A percentile compares a stretch with the other conserved stretches of the same genome.
Conservation (phyloP, 2,113 vertebrate species). For the Corythornis madagascariensis region DNA sequence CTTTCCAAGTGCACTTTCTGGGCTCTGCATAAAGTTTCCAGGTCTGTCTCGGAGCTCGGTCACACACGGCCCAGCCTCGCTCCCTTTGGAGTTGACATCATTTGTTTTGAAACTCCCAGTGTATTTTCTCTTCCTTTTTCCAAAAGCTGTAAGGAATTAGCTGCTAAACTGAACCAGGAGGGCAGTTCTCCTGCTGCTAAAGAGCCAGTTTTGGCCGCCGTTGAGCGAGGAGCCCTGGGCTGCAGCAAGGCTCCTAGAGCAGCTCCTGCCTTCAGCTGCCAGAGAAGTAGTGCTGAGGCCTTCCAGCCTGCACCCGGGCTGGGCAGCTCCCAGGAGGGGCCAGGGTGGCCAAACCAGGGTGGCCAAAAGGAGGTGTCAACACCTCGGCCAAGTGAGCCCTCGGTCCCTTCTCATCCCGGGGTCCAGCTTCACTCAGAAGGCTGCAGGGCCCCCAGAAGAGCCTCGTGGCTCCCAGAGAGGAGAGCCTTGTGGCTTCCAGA, state of each 20-base stretch:
- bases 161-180: conserved; percentile 66
- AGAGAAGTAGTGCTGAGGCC: not conserved
- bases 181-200: conserved; percentile 49
- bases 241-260: not conserved
- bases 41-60: conserved; percentile 57
- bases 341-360: not conserved
- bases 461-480: not conserved
- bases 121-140: conserved; percentile 61
- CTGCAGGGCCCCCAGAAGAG: not conserved
- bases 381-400: not conserved
- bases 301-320: not conserved
- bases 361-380: not conserved
- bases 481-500: no score
- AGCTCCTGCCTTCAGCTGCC: conserved; percentile 7
- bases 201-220: conserved; percentile 2
- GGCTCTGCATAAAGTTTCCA: conserved; percentile 60
- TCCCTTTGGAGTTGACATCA: conserved; percentile 76
- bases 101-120: conserved; percentile 75
- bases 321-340: not conserved
- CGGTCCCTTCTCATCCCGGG: not conserved
- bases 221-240: not conserved
- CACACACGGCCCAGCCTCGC: conserved; percentile 51
- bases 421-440: not conserved
- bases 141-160: conserved; percentile 65
- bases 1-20: conserved; percentile 67